Evolutionary conservation across 1,140 invertebrate species (phyloP).

Genomic region (Reticulitermes speratus): DNA sequence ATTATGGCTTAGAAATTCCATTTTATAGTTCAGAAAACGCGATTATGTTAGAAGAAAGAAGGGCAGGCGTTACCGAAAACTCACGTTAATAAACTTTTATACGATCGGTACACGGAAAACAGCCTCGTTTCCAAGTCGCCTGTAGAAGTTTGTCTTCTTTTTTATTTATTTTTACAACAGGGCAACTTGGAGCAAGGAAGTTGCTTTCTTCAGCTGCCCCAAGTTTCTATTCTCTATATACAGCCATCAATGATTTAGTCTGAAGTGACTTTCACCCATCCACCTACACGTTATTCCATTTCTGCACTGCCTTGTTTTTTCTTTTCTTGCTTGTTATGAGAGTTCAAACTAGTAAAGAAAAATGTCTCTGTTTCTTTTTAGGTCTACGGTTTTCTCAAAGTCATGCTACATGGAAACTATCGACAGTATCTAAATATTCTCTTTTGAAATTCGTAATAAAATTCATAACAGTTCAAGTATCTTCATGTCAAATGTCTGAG

Average conservation of each 20-base stretch:
- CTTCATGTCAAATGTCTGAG: background rate
- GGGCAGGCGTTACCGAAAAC: background rate
- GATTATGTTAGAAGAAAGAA: background rate
- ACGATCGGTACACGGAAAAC: background rate
- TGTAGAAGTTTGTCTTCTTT: background rate
- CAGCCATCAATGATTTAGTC: background rate
- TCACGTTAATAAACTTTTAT: slow-evolving; percentile 3
- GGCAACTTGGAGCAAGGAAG: background rate
- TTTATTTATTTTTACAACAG: background rate
- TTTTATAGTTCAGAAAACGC: slow-evolving; percentile 17
- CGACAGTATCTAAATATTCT: background rate
- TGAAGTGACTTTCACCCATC: background rate
- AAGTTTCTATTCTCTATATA: background rate
- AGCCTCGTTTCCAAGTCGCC: slow-evolving; percentile 10
- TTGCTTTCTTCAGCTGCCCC: background rate
- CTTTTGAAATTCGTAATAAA: background rate
- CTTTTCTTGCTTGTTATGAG: background rate
- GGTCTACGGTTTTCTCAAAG: background rate
- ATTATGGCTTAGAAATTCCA: background rate
- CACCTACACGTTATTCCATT: background rate
- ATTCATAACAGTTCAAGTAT: background rate
- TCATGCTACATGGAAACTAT: background rate
- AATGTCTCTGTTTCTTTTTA: background rate
- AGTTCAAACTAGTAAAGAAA: background rate
- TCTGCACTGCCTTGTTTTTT: background rate